Base-by-base conservation (phyloP, 2,888 invertebrate species). In the Sisyra terminalis region DNA sequence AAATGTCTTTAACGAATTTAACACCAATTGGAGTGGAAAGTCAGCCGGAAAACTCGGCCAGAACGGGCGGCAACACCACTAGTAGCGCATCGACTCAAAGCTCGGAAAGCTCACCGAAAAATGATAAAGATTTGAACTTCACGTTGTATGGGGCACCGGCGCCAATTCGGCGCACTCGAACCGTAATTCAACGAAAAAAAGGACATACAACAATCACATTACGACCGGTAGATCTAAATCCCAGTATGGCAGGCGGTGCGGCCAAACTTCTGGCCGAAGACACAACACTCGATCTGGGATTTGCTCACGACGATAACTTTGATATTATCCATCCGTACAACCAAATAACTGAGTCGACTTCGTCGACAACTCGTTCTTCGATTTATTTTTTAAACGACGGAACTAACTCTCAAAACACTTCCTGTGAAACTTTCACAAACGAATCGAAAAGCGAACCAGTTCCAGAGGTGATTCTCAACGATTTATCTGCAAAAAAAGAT, bases 131-230 rank as follows among this genome's bases (percentile, higher is more conserved):
- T 36, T 50, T 48, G 29, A 57, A 59, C 43, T 49, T 59, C 14
- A 53, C 55, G 8, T 48, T 59, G 32, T 57, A 54, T 39, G 58
- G 57, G n/a, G 50, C 50, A 17, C 49, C 53, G 13, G 55, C 53
- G n/a, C 52, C 52, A 43, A 46, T 49, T 43, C 53, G 49, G 39
- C 51, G 61, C 40, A 59, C 59, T 6, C 59, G 58, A 14, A 61
- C 61, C 0, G 60, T 63, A 4, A 37, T 37, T 3, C 37, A 37
- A 9, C 37, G 37, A 2, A 50, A 57, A 42, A 51, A 61, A 46
- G 58, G 55, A 2, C 54, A 50, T 40, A 48, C 51, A 3, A 48
- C 47, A 11, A 47, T 52, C 13, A 44, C 48, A 5, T 16, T 37
- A 11, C 16, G 37, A 37, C 16, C 37, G 15, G 16, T 37, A 15